Conservation (phyloP, 2,888 invertebrate genomes). For the Brachypalpus laphriformis region DNA sequence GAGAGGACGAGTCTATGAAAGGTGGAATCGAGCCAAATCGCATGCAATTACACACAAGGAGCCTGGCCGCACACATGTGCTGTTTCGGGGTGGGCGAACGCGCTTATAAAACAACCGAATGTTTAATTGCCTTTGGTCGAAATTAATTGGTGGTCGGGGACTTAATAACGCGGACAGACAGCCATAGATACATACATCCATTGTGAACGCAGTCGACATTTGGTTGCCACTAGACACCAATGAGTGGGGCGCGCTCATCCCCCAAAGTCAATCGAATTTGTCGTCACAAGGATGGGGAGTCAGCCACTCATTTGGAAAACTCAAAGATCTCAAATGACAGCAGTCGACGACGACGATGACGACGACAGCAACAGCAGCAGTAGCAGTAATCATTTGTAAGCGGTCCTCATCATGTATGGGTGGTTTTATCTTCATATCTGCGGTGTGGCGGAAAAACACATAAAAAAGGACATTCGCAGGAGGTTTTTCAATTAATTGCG, state of each 20-base stretch:
- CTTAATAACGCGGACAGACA: constrained; percentile 44
- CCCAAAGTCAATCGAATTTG: background rate
- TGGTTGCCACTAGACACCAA: constrained; percentile 30
- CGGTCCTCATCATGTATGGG: constrained; percentile 23
- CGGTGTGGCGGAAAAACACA: constrained; percentile 61
- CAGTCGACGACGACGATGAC: constrained; percentile 7
- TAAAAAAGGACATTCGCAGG: constrained; percentile 65
- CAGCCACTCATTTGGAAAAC: constrained; percentile 64
- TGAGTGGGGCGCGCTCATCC: background rate
- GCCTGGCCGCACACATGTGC: constrained; percentile 11
- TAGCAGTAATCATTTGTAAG: constrained; percentile 38
- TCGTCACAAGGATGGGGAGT: constrained; percentile 1
- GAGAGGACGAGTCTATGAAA: background rate
- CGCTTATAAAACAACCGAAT: constrained; percentile 48
- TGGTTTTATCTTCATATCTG: constrained; percentile 60
- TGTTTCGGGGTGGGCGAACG: background rate
- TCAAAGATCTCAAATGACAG: constrained; percentile 63
- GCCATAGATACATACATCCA: constrained; percentile 8
- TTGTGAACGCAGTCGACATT: constrained; percentile 17
- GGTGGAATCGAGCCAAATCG: constrained; percentile 64
- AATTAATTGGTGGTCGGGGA: constrained; percentile 66
- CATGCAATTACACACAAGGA: constrained; percentile 61
- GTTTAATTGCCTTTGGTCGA: constrained; percentile 69
- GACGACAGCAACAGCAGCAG: too few species aligned
- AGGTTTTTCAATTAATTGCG: constrained; percentile 74